Percentiles rank a stretch among this genome's conserved stretches.
Conservation (phyloP, 2,888 invertebrate species). For the Doris montereyensis region DNA sequence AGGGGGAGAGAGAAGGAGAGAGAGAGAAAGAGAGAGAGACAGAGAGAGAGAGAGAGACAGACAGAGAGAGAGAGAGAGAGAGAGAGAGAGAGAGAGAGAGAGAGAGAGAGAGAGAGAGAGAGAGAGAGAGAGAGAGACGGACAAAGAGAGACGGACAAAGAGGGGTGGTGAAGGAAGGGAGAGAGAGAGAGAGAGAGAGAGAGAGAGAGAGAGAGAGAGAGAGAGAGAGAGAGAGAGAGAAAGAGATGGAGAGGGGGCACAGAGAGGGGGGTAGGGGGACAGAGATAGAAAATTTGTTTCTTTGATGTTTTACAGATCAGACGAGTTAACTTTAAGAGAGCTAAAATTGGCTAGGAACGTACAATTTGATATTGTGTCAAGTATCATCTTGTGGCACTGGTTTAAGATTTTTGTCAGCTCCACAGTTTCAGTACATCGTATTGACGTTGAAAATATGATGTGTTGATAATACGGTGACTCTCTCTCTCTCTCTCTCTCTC, state of each 20-base stretch:
- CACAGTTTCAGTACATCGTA: too few species aligned
- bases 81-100: slow-evolving; percentile 15
- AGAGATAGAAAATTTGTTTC: too few species aligned
- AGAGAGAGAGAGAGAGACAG: neutral
- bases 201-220: slow-evolving; percentile 35
- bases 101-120: neutral
- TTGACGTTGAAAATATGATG: too few species aligned
- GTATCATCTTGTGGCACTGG: too few species aligned
- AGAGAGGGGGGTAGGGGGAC: too few species aligned
- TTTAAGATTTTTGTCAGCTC: too few species aligned
- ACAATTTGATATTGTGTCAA: too few species aligned
- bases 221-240: too few species aligned
- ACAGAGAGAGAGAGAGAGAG: neutral
- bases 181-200: slow-evolving; percentile 4
- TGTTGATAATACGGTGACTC: too few species aligned
- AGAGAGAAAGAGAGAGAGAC: neutral
- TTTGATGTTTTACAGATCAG: too few species aligned
- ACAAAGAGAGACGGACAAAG: neutral
- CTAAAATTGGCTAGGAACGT: too few species aligned
- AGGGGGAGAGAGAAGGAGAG: neutral
- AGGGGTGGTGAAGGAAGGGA: neutral
- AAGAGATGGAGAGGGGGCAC: neutral
- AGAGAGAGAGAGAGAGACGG: neutral
- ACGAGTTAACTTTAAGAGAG: too few species aligned
- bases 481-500: neutral